Conservation (phyloP, 2,113 vertebrate genomes). For the Seriola dumerili region DNA sequence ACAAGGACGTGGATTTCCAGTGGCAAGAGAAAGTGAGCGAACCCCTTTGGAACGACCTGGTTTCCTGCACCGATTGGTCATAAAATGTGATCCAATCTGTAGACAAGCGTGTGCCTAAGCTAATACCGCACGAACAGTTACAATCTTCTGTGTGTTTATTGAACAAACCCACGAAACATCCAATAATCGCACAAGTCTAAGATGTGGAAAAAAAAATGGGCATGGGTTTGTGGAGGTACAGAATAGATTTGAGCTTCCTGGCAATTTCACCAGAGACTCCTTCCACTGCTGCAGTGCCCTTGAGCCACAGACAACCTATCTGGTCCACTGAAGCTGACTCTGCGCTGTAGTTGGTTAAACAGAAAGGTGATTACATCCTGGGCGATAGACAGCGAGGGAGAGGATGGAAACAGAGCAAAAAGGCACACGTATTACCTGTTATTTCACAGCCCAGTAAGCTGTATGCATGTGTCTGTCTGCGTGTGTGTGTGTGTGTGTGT, state of each 20-base stretch:
- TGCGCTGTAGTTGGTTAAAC: neutral
- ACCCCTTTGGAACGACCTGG: too few relatives aligned
- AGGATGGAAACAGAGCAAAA: constrained; percentile 25
- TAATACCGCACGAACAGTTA: too few relatives aligned
- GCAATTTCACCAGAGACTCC: neutral
- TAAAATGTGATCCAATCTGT: too few relatives aligned
- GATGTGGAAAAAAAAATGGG: too few relatives aligned
- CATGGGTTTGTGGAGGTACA: too few relatives aligned
- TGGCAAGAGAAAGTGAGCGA: too few relatives aligned
- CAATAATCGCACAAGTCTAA: too few relatives aligned
- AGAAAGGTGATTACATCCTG: constrained; percentile 10
- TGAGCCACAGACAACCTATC: neutral
- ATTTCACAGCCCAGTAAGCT: constrained; percentile 54
- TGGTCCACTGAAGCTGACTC: neutral
- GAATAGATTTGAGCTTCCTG: neutral
- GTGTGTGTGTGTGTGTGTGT: neutral
- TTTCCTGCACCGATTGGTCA: too few relatives aligned
- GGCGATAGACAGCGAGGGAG: constrained; percentile 2
- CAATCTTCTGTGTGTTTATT: too few relatives aligned
- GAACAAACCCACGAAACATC: too few relatives aligned
- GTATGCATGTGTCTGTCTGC: constrained; percentile 3
- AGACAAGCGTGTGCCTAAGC: too few relatives aligned
- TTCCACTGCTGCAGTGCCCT: neutral
- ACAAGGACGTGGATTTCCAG: too few relatives aligned
- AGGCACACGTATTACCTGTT: constrained; percentile 46